Conservation (phyloP, 2,888 invertebrate genomes). For the Sphaerophoria taeniata region DNA sequence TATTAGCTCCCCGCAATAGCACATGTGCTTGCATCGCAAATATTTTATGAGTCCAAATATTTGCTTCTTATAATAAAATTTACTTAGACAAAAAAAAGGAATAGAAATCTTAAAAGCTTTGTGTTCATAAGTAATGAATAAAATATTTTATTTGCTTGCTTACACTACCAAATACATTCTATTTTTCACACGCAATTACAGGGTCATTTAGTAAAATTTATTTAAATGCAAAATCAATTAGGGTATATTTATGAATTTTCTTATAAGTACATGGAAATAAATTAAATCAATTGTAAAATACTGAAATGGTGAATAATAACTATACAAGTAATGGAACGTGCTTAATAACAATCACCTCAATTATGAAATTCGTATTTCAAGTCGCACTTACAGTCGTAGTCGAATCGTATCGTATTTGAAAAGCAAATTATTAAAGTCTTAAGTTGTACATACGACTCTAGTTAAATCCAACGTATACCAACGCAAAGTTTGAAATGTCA, state of each 20-base stretch:
- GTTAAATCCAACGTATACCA: too few species aligned
- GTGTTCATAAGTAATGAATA: constrained; percentile 48
- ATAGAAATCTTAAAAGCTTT: constrained; percentile 45
- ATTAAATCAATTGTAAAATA: constrained; percentile 37
- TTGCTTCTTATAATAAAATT: constrained; percentile 47
- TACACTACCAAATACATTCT: constrained; percentile 48
- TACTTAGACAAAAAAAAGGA: constrained; percentile 35
- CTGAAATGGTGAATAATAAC: constrained; percentile 5
- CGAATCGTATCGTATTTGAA: too few species aligned
- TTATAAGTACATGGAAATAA: constrained; percentile 40
- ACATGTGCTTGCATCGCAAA: too few species aligned
- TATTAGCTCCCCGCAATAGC: too few species aligned
- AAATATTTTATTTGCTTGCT: constrained; percentile 54
- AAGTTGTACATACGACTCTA: too few species aligned
- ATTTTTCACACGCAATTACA: constrained; percentile 70
- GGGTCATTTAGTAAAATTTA: constrained; percentile 74
- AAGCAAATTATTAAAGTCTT: too few species aligned
- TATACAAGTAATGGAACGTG: constrained; percentile 67
- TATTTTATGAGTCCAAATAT: constrained; percentile 41
- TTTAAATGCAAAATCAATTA: constrained; percentile 64
- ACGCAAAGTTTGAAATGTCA: too few species aligned
- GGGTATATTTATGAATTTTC: constrained; percentile 68
- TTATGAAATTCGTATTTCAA: too few species aligned
- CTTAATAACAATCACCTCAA: constrained; percentile 28
- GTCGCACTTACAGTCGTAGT: too few species aligned